Percentiles rank a stretch among this genome's conserved stretches.
phyloP scores from a whole-genome alignment of 2,797 vertebrate species.

The Muscicapa striata region DNA sequence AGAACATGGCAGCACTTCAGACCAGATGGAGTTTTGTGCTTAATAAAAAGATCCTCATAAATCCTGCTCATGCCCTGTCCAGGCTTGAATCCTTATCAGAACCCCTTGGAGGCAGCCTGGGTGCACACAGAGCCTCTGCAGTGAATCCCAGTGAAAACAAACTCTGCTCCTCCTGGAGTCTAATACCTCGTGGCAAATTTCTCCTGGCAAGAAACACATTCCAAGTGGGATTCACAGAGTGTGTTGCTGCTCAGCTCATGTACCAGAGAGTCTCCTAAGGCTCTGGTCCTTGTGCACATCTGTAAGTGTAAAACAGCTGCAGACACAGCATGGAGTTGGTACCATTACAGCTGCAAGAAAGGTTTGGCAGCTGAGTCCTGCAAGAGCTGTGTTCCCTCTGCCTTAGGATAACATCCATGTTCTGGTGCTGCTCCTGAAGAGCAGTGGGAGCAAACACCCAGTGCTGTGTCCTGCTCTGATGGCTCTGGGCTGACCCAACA shows the following conservation, averaged over 20 bases:
- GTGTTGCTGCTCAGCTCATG: neutral
- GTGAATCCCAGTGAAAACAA: neutral
- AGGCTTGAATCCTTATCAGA: neutral
- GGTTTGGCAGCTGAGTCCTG: neutral
- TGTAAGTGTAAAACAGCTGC: neutral
- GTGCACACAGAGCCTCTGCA: neutral
- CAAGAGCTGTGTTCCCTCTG: neutral
- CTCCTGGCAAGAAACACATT: neutral
- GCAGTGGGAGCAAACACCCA: neutral
- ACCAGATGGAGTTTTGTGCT: neutral
- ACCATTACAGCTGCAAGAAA: neutral
- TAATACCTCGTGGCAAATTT: neutral
- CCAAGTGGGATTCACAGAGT: neutral
- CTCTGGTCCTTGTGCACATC: neutral
- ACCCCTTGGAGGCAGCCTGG: rapidly evolving
- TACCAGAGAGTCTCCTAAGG: neutral
- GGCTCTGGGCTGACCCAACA: neutral
- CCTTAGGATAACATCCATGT: neutral
- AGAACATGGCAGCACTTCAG: rapidly evolving
- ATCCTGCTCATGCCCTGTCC: rapidly evolving
- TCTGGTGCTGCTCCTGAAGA: neutral
- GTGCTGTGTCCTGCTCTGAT: neutral
- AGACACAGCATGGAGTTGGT: neutral
- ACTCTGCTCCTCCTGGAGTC: neutral
- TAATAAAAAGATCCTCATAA: neutral